These are phyloP conservation scores for Cosmorhoe ocellata DNA, from an alignment of 2,888 invertebrate genomes.

Conservation along the genomic window DNA sequence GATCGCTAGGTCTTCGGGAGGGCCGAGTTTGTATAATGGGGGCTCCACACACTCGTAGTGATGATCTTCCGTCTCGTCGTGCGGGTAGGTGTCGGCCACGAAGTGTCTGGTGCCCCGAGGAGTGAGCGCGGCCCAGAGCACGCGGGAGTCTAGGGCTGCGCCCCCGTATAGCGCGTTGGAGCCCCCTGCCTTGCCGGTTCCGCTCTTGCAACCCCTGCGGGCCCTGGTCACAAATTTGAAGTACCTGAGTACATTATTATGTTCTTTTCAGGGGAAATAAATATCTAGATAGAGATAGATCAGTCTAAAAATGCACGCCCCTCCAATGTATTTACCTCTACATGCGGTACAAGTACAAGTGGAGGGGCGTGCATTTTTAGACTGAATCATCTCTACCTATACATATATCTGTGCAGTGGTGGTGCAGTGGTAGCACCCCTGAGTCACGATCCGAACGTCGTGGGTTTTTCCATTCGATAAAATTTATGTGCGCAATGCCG, in stretches of 20 bases:
- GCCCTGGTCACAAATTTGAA: constrained; percentile 47
- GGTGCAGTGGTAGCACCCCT: too few relatives aligned
- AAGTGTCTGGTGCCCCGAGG: constrained; percentile 92
- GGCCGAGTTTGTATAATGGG: constrained; percentile 75
- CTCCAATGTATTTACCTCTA: too few relatives aligned
- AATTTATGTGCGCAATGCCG: too few relatives aligned
- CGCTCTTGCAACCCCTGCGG: constrained; percentile 80
- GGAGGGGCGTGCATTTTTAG: too few relatives aligned
- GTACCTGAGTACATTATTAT: constrained; percentile 27
- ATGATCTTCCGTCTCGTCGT: constrained; percentile 84
- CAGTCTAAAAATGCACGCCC: too few relatives aligned
- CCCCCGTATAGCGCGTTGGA: constrained; percentile 72
- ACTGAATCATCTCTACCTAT: too few relatives aligned
- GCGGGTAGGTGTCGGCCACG: constrained; percentile 85
- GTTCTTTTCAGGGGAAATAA: constrained; percentile 3
- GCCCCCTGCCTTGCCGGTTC: constrained; percentile 77
- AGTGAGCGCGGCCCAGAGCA: constrained; percentile 92
- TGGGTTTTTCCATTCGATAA: too few relatives aligned
- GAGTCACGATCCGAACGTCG: too few relatives aligned
- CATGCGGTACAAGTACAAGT: too few relatives aligned
- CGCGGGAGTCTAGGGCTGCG: constrained; percentile 85
- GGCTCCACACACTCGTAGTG: constrained; percentile 88
- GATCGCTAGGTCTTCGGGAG: constrained; percentile 80
- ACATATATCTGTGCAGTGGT: too few relatives aligned
- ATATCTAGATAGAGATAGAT: not conserved